Conservation (phyloP, 2,113 vertebrate genomes). For the Myrmecophaga tridactyla region DNA sequence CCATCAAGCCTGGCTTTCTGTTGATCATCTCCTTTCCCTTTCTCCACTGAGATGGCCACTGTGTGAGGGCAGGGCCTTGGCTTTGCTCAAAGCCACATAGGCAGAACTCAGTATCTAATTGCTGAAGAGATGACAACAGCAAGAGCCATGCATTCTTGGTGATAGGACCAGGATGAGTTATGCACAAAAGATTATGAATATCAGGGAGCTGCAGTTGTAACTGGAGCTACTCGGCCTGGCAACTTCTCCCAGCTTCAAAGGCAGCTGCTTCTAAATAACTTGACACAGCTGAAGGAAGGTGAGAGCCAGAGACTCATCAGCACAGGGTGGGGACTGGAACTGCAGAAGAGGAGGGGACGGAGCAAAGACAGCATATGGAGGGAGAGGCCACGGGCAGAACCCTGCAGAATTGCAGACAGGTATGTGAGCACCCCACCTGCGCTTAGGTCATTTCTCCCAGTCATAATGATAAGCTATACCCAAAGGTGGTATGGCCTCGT, state of each 20-base stretch:
- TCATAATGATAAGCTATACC: background rate
- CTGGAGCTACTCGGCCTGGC: background rate
- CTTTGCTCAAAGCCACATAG: background rate
- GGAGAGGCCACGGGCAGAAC: background rate
- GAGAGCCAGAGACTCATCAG: background rate
- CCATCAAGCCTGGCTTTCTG: background rate
- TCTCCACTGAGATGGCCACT: background rate
- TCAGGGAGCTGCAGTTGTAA: fast-evolving
- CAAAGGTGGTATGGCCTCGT: background rate
- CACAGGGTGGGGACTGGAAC: background rate
- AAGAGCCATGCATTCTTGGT: fast-evolving
- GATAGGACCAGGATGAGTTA: fast-evolving
- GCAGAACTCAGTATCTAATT: background rate
- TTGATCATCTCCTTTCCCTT: background rate
- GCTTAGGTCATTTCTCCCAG: background rate
- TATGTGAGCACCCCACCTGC: fast-evolving
- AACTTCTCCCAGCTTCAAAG: background rate
- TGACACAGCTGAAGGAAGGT: background rate
- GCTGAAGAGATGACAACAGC: background rate
- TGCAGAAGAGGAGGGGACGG: fast-evolving
- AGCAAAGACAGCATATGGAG: background rate
- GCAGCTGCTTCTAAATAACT: background rate
- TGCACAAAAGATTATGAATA: fast-evolving
- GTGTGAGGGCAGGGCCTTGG: background rate
- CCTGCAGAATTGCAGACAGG: background rate